phyloP scores from a whole-genome alignment of 1,140 invertebrate genomes.

The Myzus persicae region DNA sequence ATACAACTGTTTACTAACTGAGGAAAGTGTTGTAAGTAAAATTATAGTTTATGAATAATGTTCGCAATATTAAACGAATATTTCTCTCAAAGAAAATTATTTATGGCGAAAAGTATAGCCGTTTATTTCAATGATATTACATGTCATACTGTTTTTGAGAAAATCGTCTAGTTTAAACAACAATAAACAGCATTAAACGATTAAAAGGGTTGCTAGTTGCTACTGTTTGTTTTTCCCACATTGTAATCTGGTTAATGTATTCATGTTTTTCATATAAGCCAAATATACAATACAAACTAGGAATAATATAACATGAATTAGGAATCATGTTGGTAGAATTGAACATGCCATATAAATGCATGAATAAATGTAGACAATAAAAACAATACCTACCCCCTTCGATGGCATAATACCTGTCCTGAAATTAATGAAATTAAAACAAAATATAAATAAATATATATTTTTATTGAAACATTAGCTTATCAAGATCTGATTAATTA shows the following conservation, averaged over 20 bases:
- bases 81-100: not conserved
- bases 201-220: constrained; percentile 11
- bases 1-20: not conserved
- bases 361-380: not conserved
- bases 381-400: not conserved
- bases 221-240: not conserved
- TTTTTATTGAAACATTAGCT: too few relatives aligned
- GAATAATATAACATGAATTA: not conserved
- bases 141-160: not conserved
- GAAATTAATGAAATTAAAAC: too few relatives aligned
- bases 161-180: not conserved
- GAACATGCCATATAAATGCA: not conserved
- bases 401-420: not conserved
- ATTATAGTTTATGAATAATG: not conserved
- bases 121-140: not conserved
- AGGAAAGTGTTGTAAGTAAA: not conserved
- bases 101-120: not conserved
- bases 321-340: not conserved
- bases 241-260: not conserved
- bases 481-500: too few relatives aligned
- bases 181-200: constrained; percentile 10
- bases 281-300: not conserved
- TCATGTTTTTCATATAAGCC: not conserved
- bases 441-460: not conserved
- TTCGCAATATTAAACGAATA: not conserved